A percentile compares a stretch with the other conserved stretches of the same genome.
Conservation (phyloP, 2,797 vertebrate species). For the Gymnoscopelus braueri region DNA sequence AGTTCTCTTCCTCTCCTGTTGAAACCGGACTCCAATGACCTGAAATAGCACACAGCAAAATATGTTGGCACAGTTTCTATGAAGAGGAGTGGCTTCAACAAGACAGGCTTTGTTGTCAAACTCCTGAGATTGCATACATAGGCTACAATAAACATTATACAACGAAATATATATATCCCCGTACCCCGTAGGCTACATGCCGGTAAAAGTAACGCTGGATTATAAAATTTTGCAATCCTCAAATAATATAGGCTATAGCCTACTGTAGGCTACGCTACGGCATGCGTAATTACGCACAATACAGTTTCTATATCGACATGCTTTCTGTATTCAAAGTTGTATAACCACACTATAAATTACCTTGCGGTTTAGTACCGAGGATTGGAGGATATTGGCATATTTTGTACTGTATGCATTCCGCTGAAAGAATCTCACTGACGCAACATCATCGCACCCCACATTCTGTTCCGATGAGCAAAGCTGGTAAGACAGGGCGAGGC, state of each 20-base stretch:
- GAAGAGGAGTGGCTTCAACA: slow-evolving; percentile 41
- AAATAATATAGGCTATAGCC: background rate
- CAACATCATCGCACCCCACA: slow-evolving; percentile 46
- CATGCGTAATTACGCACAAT: slow-evolving; percentile 26
- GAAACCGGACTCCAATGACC: slow-evolving; percentile 65
- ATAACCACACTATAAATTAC: slow-evolving; percentile 1
- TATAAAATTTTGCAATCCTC: background rate
- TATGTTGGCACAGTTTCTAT: background rate
- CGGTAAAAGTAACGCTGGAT: background rate
- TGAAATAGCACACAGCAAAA: slow-evolving; percentile 46
- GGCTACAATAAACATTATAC: background rate
- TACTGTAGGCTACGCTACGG: background rate
- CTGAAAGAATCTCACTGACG: background rate
- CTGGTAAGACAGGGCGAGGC: slow-evolving; percentile 37
- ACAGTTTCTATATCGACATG: background rate
- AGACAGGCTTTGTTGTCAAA: background rate
- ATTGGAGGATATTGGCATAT: fast-evolving
- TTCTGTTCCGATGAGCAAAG: slow-evolving; percentile 57
- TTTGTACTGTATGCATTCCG: background rate
- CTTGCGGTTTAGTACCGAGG: background rate
- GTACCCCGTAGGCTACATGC: background rate
- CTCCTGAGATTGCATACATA: background rate
- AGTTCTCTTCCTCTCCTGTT: slow-evolving; percentile 40
- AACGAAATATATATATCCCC: background rate
- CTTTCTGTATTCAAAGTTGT: background rate